These are phyloP conservation scores for Buceros bicornis DNA, from an alignment of 2,797 vertebrate genomes.

Conservation along the genomic window DNA sequence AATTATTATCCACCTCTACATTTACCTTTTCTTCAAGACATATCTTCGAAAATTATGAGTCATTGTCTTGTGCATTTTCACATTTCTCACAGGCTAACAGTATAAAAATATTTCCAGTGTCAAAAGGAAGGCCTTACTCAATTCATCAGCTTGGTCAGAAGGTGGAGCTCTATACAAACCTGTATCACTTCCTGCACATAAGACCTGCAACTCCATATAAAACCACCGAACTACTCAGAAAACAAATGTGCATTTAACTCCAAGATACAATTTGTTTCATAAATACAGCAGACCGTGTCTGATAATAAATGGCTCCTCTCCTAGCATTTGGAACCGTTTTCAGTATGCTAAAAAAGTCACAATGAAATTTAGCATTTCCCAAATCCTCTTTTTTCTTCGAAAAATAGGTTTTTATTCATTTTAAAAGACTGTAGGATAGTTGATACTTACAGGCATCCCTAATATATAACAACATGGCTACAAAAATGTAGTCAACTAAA, in stretches of 20 bases:
- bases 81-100: background rate
- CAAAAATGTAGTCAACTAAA: slow-evolving; percentile 96
- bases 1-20: background rate
- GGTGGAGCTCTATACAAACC: slow-evolving; percentile 83
- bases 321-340: background rate
- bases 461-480: slow-evolving; percentile 98
- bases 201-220: slow-evolving; percentile 38
- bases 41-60: background rate
- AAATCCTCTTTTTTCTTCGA: background rate
- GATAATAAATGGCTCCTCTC: slow-evolving; percentile 21
- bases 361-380: background rate
- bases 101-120: slow-evolving; percentile 11
- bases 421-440: background rate
- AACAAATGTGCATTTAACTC: slow-evolving; percentile 67
- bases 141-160: slow-evolving; percentile 75
- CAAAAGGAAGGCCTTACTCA: slow-evolving; percentile 11
- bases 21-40: background rate
- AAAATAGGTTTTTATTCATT: background rate
- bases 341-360: background rate
- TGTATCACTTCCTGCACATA: slow-evolving; percentile 1
- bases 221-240: slow-evolving; percentile 53
- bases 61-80: slow-evolving; percentile 7
- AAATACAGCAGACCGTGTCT: slow-evolving; percentile 40
- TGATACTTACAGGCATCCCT: slow-evolving; percentile 91
- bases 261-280: slow-evolving; percentile 58